Conservation (phyloP, 2,888 invertebrate genomes). For the Hymenopus coronatus region DNA sequence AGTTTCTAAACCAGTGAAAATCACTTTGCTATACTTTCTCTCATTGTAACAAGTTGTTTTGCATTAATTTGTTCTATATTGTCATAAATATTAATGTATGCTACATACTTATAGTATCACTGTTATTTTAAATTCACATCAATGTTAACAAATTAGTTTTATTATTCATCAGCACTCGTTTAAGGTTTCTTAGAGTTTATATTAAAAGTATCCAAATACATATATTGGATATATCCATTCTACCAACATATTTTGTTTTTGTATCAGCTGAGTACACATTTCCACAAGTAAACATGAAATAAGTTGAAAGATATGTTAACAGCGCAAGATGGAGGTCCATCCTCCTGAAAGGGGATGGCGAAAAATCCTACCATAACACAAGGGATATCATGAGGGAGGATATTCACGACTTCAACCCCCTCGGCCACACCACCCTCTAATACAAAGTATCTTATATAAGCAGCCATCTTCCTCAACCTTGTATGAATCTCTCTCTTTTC, state of each 20-base stretch:
- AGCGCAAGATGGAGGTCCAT: neutral
- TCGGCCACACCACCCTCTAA: conserved; percentile 13
- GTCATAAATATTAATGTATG: too few species aligned
- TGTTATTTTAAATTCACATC: too few species aligned
- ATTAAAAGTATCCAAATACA: too few species aligned
- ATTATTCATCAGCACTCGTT: too few species aligned
- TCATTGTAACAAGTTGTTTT: too few species aligned
- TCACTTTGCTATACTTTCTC: too few species aligned
- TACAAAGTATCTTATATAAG: conserved; percentile 22
- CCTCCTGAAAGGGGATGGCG: neutral
- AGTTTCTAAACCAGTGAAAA: too few species aligned
- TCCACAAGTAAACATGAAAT: neutral
- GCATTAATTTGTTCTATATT: too few species aligned
- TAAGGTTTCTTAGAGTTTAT: too few species aligned
- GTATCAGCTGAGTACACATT: neutral
- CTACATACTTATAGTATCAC: too few species aligned
- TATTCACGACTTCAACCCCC: neutral
- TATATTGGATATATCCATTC: too few species aligned
- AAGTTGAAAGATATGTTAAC: neutral
- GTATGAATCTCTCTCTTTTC: conserved; percentile 13
- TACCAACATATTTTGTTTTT: neutral
- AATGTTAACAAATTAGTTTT: too few species aligned
- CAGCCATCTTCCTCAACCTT: conserved; percentile 12
- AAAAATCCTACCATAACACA: neutral
- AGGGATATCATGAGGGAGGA: neutral